A percentile compares a stretch with the other conserved stretches of the same genome.
Conservation (phyloP, 2,888 invertebrate genomes). For the Spodoptera littoralis region DNA sequence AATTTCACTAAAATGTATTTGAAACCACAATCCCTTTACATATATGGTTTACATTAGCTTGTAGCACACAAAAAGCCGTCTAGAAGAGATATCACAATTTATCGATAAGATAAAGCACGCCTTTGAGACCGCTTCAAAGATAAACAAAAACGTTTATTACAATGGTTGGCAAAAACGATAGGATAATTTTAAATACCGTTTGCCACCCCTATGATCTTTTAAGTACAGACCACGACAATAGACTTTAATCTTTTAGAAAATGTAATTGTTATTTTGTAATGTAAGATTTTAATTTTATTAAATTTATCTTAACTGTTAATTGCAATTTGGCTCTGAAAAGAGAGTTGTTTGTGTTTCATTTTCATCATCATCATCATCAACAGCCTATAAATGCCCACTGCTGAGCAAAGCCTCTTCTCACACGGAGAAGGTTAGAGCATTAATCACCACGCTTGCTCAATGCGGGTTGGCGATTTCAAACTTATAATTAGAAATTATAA, state of each 20-base stretch:
- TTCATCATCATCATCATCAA: too few relatives aligned
- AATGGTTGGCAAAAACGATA: neutral
- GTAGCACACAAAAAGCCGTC: constrained; percentile 15
- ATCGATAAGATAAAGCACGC: constrained; percentile 3
- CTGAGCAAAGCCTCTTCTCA: too few relatives aligned
- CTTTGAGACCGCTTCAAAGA: constrained; percentile 10
- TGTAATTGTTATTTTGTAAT: too few relatives aligned
- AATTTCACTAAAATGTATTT: constrained; percentile 1
- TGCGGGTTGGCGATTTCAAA: too few relatives aligned
- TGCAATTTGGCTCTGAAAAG: too few relatives aligned
- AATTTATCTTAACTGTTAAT: too few relatives aligned
- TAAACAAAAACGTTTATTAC: constrained; percentile 4
- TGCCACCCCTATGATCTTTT: constrained; percentile 12
- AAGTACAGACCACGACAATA: neutral
- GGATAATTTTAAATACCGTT: constrained; percentile 2
- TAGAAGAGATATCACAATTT: constrained; percentile 6
- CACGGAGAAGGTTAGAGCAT: too few relatives aligned
- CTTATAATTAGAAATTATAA: too few relatives aligned
- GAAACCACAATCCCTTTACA: neutral
- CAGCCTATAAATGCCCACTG: too few relatives aligned
- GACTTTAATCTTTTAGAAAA: too few relatives aligned
- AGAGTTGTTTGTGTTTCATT: neutral
- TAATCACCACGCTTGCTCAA: too few relatives aligned
- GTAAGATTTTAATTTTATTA: too few relatives aligned
- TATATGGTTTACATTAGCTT: constrained; percentile 9